Base-by-base conservation (phyloP, 2,888 invertebrate genomes). In the Agriopis aurantiaria region DNA sequence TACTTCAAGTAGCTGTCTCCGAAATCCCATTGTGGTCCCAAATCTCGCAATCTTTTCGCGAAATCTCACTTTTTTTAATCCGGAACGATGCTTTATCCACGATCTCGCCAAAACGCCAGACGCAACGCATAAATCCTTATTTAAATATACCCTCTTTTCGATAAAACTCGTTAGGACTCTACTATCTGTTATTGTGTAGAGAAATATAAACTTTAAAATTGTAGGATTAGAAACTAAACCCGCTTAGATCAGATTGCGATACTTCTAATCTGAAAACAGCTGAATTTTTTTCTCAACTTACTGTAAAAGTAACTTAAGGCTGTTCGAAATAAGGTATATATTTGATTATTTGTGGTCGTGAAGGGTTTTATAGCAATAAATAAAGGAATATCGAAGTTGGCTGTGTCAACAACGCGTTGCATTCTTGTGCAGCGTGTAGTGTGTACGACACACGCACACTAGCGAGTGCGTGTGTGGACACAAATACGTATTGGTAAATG, bases 311-410 rank as follows among this genome's bases (percentile, higher is more conserved):
- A 40, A 71, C 78, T 79, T 68, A 79, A 68, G 0, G 0, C 0
- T 0, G 0, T 0, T 2, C 0, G 0, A 0, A 0, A 6, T 86
- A 84, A 71, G 69, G 85, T 82, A 74, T 51, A 71, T 57, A 75
- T 73, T 86, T 0, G 41, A 23, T 1, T 75, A 75, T 8, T 4
- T 43, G 58, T 41, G 17, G 67, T 72, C 23, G 75, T 73, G 82
- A 89, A 88, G 87, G 89, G 92, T 91, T 93, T 93, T 92, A 92
- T 92, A 91, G 92, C 86, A 90, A 93, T 94, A 94, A 93, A 94
- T 94, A 94, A 94, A 94, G 92, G 92, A 93, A 92, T 93, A 94
- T 93, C 92, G 93, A 92, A 92, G 93, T 91, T 92, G 91, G 90
- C 88, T 92, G 93, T 94, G 93, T 93, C 94, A 94, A 93, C 94